A percentile compares a stretch with the other conserved stretches of the same genome.
Conservation (phyloP, 2,797 vertebrate species). For the Sarcoramphus papa region DNA sequence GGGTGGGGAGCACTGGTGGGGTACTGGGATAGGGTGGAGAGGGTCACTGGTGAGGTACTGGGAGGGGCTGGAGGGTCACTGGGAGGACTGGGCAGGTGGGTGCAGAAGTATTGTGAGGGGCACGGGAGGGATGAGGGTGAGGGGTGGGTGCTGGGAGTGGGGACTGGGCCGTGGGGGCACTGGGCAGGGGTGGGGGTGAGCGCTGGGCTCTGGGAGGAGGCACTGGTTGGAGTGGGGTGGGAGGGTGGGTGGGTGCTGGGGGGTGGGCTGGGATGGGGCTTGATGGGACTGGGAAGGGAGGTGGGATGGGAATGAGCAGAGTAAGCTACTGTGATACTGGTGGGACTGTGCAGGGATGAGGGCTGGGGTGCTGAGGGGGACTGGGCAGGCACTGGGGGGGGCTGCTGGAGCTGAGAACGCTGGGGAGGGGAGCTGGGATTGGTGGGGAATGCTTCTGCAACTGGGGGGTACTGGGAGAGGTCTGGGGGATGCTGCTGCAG, state of each 20-base stretch:
- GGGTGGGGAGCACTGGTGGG: neutral
- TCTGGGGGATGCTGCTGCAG: too few species aligned
- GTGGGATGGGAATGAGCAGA: neutral
- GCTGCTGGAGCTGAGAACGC: neutral
- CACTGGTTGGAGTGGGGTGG: neutral
- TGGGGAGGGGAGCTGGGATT: neutral
- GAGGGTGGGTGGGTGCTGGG: neutral
- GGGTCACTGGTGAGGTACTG: neutral
- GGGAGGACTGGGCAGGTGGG: neutral
- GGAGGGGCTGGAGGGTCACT: neutral
- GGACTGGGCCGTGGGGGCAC: neutral
- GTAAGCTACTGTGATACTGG: neutral
- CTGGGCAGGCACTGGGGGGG: neutral
- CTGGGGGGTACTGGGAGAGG: neutral
- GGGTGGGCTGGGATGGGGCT: neutral
- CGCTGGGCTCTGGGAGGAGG: neutral
- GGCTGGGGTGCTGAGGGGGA: neutral
- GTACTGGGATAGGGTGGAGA: neutral
- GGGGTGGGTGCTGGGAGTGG: neutral
- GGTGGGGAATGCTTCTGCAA: fast-evolving
- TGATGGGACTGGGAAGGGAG: neutral
- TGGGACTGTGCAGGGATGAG: neutral
- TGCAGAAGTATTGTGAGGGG: neutral
- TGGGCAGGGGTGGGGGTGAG: neutral
- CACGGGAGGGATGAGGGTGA: too few species aligned